Evolutionary conservation across 92 coral and sea anemone species (phyloP), one percentile per base, ranked within the genome.

Genomic region (Palythoa grandiflora): DNA sequence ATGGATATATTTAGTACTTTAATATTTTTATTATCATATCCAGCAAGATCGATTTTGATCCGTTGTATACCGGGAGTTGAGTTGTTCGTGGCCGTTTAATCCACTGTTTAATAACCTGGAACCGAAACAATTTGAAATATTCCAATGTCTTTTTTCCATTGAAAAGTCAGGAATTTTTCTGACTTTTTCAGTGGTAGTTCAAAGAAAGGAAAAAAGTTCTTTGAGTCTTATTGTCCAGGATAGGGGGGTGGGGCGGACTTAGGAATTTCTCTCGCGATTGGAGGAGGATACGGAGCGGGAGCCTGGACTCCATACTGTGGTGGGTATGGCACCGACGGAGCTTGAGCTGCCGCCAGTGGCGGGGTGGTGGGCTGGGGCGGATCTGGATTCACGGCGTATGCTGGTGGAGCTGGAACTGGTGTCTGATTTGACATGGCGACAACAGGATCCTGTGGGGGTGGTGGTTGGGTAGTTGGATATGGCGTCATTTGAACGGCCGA

Each of bases 291-390:
- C 39, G 81, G 39, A 20, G 9, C 63, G 38, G 81, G 81, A 36
- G 81, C 47, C 66, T 80, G 85, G 59, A 48, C n/a, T 38, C 74
- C 85, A 44, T 63, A 40, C 2, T 80, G 85, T 9, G 85, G 85
- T 15, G 73, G 75, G 19, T 80, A 80, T 3, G 74, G 12, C 59
- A 63, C 57, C 59, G 85, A 12, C 14, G 75, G 85, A 53, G 10
- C 75, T 20, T 54, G 74, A 15, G n/a, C 28, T 14, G 19, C 38
- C 13, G 44, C 85, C 16, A 63, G 0, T 6, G 55, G 20, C 0
- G 75, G 63, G 6, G 75, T 75, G 48, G 28, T 80, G 12, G 85
- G 61, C 51, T 80, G 84, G 53, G 54, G 50, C 50, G 50, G 39
- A 50, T 13, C 59, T 40, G 74, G 57, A 38, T 77, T 77, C 63